Base-by-base conservation (phyloP, 2,797 vertebrate species). In the Malacoctenus gilli region DNA sequence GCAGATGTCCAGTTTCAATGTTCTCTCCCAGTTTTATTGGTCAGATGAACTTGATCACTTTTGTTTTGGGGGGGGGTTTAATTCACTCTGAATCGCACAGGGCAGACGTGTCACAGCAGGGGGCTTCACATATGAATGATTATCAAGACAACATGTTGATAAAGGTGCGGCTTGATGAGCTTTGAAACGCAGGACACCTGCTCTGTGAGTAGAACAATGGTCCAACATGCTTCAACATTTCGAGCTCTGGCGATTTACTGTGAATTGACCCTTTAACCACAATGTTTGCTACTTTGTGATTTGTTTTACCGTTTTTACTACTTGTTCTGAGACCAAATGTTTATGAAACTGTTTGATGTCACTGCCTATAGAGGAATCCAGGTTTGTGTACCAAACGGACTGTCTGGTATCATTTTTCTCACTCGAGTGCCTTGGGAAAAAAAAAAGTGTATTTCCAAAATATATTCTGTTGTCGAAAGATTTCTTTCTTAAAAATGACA, bases 11-110 rank as follows among this genome's bases (percentile, higher is more conserved):
- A 58, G 41, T 80, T 75, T 79, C 44, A 52, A 65, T 46, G 71
- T 85, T 83, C 72, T 82, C 79, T 80, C 72, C 78, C 75, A 82
- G 79, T 91, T 89, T 89, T 90, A 87, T 83, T 84, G 84, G 77
- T 85, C 74, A 79, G 85, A 82, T 68, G 71, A 91, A 88, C 87
- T 86, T 84, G 72, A 79, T 72, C 64, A n/a, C 37, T 72, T 50
- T 16, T 60, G 34, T 40, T 55, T 40, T 28, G 9, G 10, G 37
- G 47, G 25, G 56, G 47, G n/a, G n/a, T n/a, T 78, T 52, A 2
- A 38, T 72, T 78, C 54, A 73, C 70, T 75, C 55, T 64, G 40
- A 53, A 41, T 34, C 22, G 37, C 56, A 41, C n/a, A 52, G 28
- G 48, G 39, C 28, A 42, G 58, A 50, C 23, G 23, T 25, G 15